Evolutionary conservation across 37 sponge, comb jelly and placozoan species (phyloP).

Genomic region (Cliona cf. orientalis): DNA sequence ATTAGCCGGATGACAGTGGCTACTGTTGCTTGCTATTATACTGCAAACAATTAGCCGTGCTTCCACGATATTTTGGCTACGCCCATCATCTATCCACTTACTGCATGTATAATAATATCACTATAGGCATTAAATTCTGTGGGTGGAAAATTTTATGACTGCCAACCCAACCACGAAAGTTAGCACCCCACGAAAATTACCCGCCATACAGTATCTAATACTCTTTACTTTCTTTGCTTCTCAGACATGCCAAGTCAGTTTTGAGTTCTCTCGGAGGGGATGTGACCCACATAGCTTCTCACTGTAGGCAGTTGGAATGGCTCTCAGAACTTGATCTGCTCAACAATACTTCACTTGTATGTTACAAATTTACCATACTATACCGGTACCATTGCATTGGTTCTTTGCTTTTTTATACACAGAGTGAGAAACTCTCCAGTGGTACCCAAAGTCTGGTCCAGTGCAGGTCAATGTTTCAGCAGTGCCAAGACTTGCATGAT

Average conservation of each 20-base stretch:
- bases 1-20: too few species aligned
- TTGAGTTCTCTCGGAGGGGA: conserved; percentile 4
- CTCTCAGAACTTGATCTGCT: conserved; percentile 1
- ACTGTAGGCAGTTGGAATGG: conserved; percentile 19
- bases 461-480: not conserved
- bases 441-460: not conserved
- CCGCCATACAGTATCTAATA: too few species aligned
- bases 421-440: not conserved
- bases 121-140: too few species aligned
- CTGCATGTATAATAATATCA: too few species aligned
- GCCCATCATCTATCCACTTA: too few species aligned
- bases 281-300: not conserved
- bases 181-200: too few species aligned
- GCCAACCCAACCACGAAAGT: too few species aligned
- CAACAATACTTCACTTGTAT: conserved; percentile 19
- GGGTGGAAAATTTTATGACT: too few species aligned
- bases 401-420: not conserved
- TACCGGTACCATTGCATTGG: not conserved
- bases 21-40: too few species aligned
- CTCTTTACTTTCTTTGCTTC: too few species aligned
- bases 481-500: not conserved
- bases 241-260: not conserved
- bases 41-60: too few species aligned
- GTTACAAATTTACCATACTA: not conserved
- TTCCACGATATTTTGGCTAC: too few species aligned